Evolutionary conservation across 2,797 vertebrate species (phyloP), one percentile per base, ranked within the genome.

Genomic region (Cossypha niveicapilla): DNA sequence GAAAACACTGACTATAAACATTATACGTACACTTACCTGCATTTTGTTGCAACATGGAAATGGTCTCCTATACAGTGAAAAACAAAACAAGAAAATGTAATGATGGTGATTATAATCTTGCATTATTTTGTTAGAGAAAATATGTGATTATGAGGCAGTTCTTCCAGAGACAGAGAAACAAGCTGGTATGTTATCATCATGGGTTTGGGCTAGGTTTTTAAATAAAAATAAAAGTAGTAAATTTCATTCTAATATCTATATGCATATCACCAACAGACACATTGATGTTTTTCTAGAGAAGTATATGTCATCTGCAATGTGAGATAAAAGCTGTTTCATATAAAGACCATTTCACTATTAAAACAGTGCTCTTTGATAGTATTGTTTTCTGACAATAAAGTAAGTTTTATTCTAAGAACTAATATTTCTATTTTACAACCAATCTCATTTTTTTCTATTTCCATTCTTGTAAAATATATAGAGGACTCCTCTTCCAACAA

Each of bases 11-110:
- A 75, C 72, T 51, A 41, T 21, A 50, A 68, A 90, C 27, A 66
- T 70, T 10, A 60, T 10, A 60, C 16, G 67, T 8, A 48, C 27
- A 48, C 51, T 96, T 96, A 98, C 98, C 96, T 48, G 22, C 7
- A 45, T 47, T 75, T 75, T 93, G 41, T 22, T 86, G 83, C 14
- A 13, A 14, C 18, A 18, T 27, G 27, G 51, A 1, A 44, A 5
- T 30, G 19, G 35, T 65, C 28, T 92, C 74, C 97, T 97, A 27
- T 14, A 73, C 2, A 17, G 56, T 28, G 24, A 14, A 70, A 72
- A 65, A 67, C 13, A 41, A 27, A 81, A 27, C 5, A 44, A 42
- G 7, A 7, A 37, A 65, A 41, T 6, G 2, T 7, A 70, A 41
- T 32, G 32, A 63, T 22, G 18, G 18, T 32, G 16, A 65, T 70